Percentiles rank a stretch among this genome's conserved stretches.
These are phyloP conservation scores for Percopsis transmontana DNA, from an alignment of 2,113 vertebrate genomes.

Conservation along the genomic window DNA sequence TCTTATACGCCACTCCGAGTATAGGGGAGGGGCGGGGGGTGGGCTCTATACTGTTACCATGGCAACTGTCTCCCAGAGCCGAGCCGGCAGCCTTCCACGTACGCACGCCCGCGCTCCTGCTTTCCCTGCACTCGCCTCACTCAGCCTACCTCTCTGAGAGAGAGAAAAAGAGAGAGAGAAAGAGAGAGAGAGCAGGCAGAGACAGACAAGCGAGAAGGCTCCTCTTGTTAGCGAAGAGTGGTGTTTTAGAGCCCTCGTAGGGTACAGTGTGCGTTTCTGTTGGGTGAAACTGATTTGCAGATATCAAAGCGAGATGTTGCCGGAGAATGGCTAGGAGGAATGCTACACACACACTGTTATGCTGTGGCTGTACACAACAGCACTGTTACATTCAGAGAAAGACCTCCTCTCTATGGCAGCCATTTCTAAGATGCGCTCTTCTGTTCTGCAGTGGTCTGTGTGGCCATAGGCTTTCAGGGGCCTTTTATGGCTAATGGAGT, in stretches of 20 bases:
- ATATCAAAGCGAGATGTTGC: constrained; percentile 53
- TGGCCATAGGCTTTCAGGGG: constrained; percentile 21
- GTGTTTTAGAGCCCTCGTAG: constrained; percentile 43
- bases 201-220: constrained; percentile 29
- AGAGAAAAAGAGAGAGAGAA: neutral
- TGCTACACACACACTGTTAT: constrained; percentile 12
- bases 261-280: constrained; percentile 27
- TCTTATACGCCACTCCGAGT: constrained; percentile 23
- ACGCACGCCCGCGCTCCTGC: constrained; percentile 30
- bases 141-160: constrained; percentile 12
- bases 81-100: constrained; percentile 59
- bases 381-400: constrained; percentile 12
- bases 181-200: constrained; percentile 6
- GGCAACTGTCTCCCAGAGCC: constrained; percentile 73
- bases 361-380: constrained; percentile 3
- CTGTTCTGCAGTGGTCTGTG: constrained; percentile 26
- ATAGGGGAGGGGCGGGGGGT: constrained; percentile 29
- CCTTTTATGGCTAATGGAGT: constrained; percentile 53
- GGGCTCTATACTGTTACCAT: constrained; percentile 74
- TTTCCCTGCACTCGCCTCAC: constrained; percentile 2
- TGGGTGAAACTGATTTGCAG: constrained; percentile 50
- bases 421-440: neutral
- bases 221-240: constrained; percentile 29
- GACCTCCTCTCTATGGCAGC: neutral
- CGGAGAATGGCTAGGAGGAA: constrained; percentile 35